Evolutionary conservation across 2,113 vertebrate species (phyloP), one percentile per base, ranked within the genome.

Genomic region (Vanacampus margaritifer): DNA sequence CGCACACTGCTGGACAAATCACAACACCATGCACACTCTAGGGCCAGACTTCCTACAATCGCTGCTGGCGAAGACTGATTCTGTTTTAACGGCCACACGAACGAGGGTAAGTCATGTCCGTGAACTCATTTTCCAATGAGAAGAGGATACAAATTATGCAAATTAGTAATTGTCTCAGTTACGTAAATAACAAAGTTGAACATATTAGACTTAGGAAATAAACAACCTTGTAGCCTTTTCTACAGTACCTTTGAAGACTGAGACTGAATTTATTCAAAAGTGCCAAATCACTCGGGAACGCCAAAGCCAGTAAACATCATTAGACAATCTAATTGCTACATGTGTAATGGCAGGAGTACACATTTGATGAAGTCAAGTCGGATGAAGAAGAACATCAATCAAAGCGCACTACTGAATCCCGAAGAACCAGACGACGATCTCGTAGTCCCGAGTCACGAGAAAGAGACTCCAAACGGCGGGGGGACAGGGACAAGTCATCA

Each of bases 241-340:
- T n/a, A n/a, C n/a, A n/a, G n/a, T n/a, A n/a, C 69, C 26, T 84
- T 85, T 84, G 81, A 87, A 88, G 76, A 86, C 84, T 81, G 86
- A 87, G 78, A 90, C 73, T 71, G 3, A 63, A 28, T 67, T 26
- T 24, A 35, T 24, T 24, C 51, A 23, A 54, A 1, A 32, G 17
- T 54, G 45, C 3, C 71, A 51, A 61, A 76, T 58, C 32, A 62
- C 37, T 39, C 36, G 26, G 66, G 66, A 71, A 56, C 62, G 63
- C 59, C 69, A 80, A 76, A 86, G 73, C 72, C 79, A 80, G 39
- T 57, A 2, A 66, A 46, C 39, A 26, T 48, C 45, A 57, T 48
- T 32, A 3, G 21, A 68, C 80, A 51, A 68, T 69, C 41, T 82
- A 63, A 78, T 41, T 69, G 19, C 76, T 75, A 54, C 74, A 70